Base-by-base conservation (phyloP, 2,888 invertebrate genomes). In the Ormia ochracea region DNA sequence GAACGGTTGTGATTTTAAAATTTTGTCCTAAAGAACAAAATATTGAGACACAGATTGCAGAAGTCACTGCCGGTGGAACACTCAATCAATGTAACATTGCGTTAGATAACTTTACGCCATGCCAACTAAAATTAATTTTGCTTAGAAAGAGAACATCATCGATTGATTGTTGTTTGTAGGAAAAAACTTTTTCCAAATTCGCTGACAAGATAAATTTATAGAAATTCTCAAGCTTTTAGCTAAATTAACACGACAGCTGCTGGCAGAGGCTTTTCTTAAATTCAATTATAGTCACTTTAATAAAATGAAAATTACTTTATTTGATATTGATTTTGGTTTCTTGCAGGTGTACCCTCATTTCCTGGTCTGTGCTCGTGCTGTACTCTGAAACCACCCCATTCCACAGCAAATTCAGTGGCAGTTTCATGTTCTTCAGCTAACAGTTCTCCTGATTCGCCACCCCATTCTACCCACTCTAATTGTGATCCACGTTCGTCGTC, bases 311-410 rank as follows among this genome's bases (percentile, higher is more conserved):
- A 28, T 69, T 17, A 65, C 23, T 52, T 65, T 14, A 56, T 66
- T 56, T 54, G 19, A 21, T 68, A 41, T 43, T 72, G 41, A 3
- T 36, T 26, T 31, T 58, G n/a, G n/a, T n/a, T 38, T 26, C 28
- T 76, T 59, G 2, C 72, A 87, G 88, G 87, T 76, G 87, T 88
- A 4, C 76, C 91, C 93, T 94, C 94, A 81, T 95, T 95, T 90
- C 93, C 95, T 14, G 93, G 94, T 0, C 91, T 95, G 0, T 95
- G 95, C 87, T 94, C 95, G 0, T 95, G 95, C 87, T 95, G 95
- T 86, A 94, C 95, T 5, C 93, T 94, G 82, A 93, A 93, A 85
- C 92, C 93, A 33, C 86, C 87, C 84, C 89, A 86, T 81, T 85
- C 83, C 85, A 84, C 87, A 21, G 82, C 92, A 12, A 85, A 87